These are phyloP conservation scores for Endotricha flammealis DNA, from an alignment of 2,888 invertebrate species.

Conservation along the genomic window DNA sequence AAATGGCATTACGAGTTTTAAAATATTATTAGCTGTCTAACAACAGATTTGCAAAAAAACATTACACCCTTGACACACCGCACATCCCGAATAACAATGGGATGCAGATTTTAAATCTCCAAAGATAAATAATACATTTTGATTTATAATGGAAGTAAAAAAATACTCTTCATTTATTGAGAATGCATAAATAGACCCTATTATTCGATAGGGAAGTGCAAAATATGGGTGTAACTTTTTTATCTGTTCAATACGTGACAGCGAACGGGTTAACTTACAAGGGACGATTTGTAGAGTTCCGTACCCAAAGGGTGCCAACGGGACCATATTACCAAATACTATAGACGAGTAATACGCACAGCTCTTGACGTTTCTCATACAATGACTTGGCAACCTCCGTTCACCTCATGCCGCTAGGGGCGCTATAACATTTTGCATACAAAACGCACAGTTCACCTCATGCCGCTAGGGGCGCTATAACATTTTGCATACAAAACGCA, in stretches of 20 bases:
- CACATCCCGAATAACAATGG: constrained; percentile 74
- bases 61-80: constrained; percentile 77
- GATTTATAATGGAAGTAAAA: constrained; percentile 76
- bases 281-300: constrained; percentile 64
- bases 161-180: constrained; percentile 76
- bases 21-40: constrained; percentile 38
- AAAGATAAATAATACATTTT: constrained; percentile 79
- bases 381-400: too few species aligned
- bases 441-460: too few species aligned
- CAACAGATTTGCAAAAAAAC: constrained; percentile 60
- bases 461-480: too few species aligned
- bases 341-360: too few species aligned
- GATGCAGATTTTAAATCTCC: constrained; percentile 76
- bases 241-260: constrained; percentile 68
- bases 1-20: constrained; percentile 2
- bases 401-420: too few species aligned
- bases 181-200: constrained; percentile 78
- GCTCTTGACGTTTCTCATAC: too few species aligned
- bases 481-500: too few species aligned
- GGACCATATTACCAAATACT: too few species aligned
- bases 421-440: too few species aligned
- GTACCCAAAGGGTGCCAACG: too few species aligned
- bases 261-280: constrained; percentile 71
- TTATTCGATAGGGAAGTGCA: constrained; percentile 76
- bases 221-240: constrained; percentile 78